Evolutionary conservation across 2,888 invertebrate genomes (phyloP).

Genomic region (Cerastis leucographa): DNA sequence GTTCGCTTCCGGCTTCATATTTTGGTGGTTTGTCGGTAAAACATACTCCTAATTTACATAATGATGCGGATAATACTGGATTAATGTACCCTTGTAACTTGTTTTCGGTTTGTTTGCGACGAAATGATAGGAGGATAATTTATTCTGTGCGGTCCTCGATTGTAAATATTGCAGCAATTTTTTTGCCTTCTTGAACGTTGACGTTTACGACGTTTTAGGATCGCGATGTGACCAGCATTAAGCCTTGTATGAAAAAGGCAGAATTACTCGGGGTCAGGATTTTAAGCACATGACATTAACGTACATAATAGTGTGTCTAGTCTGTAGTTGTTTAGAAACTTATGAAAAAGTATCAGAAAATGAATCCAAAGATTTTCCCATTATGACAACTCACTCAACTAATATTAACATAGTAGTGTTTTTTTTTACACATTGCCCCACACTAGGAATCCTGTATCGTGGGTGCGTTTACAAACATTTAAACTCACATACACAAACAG

Average conservation of each 20-base stretch:
- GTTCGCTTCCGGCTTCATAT: conserved; percentile 35
- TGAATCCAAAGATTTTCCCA: too few species aligned
- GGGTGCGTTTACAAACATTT: too few species aligned
- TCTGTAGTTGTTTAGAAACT: too few species aligned
- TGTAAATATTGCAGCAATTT: neutral
- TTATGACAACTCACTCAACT: too few species aligned
- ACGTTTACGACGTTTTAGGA: neutral
- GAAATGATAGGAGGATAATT: conserved; percentile 19
- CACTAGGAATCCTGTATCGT: too few species aligned
- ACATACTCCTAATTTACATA: conserved; percentile 55
- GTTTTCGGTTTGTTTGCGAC: conserved; percentile 23
- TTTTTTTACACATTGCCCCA: too few species aligned
- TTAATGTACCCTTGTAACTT: conserved; percentile 49
- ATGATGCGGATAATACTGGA: conserved; percentile 49
- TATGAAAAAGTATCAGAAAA: too few species aligned
- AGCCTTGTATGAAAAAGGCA: neutral
- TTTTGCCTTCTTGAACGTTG: neutral
- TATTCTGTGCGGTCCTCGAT: conserved; percentile 11
- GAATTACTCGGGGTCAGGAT: neutral
- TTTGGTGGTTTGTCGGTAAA: conserved; percentile 37
- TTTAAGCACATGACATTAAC: neutral
- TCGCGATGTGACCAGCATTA: neutral
- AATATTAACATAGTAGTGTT: too few species aligned
- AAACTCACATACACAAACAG: too few species aligned
- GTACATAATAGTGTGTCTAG: neutral